These are phyloP conservation scores for Cyphomyrus discorhynchus DNA, from an alignment of 2,113 vertebrate genomes.

Conservation along the genomic window DNA sequence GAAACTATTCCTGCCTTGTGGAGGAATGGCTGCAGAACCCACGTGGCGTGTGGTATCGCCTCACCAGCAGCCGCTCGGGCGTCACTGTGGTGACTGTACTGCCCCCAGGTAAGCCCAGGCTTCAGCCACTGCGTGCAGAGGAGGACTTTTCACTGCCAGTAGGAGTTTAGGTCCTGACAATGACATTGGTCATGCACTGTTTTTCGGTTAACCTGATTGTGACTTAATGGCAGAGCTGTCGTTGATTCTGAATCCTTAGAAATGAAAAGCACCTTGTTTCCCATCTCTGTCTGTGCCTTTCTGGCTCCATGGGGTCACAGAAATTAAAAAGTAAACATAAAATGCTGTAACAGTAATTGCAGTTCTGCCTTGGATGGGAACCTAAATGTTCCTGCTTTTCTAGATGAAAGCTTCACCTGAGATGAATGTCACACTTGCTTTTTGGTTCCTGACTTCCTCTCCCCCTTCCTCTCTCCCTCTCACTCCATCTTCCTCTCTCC, in stretches of 20 bases:
- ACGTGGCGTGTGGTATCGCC: slow-evolving; percentile 78
- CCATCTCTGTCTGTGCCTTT: too few relatives aligned
- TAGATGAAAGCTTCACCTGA: not conserved
- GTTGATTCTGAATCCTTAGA: not conserved
- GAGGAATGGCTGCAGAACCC: slow-evolving; percentile 91
- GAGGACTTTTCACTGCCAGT: not conserved
- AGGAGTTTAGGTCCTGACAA: not conserved
- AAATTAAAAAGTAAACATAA: not conserved
- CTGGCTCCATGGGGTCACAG: not conserved
- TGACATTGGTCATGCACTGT: not conserved
- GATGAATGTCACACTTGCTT: not conserved
- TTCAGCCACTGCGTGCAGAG: not conserved
- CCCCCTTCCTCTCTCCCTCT: not conserved
- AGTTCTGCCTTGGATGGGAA: not conserved
- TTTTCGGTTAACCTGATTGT: not conserved
- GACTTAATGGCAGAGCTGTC: not conserved
- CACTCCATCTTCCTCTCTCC: not conserved
- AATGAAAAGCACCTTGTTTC: not conserved
- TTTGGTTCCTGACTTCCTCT: not conserved
- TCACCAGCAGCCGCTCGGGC: slow-evolving; percentile 80
- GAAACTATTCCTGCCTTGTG: slow-evolving; percentile 83
- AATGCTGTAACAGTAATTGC: not conserved
- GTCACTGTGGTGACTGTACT: slow-evolving; percentile 70
- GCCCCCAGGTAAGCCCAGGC: slow-evolving; percentile 63
- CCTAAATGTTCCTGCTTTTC: not conserved